Percentiles rank a stretch among this genome's conserved stretches.
Conservation (phyloP, 2,888 invertebrate genomes). For the Chymomyza fuscimana region DNA sequence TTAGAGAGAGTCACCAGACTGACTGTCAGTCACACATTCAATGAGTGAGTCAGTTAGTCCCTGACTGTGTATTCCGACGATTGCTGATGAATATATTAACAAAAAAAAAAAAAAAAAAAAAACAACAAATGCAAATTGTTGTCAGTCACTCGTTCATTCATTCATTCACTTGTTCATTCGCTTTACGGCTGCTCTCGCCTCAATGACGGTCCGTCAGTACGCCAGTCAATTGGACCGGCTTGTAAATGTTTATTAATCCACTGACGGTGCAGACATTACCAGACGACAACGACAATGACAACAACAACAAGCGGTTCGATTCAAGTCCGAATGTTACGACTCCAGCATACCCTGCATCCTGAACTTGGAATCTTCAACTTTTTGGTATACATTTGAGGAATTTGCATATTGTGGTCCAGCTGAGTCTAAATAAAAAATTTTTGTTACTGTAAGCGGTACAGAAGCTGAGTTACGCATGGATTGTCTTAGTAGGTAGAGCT, state of each 20-base stretch:
- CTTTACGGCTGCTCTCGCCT: neutral
- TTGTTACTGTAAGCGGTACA: too few relatives aligned
- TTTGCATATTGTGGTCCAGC: too few relatives aligned
- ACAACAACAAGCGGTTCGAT: too few relatives aligned
- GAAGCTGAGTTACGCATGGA: too few relatives aligned
- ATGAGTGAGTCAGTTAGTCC: neutral
- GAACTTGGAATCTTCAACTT: too few relatives aligned
- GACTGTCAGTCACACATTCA: neutral
- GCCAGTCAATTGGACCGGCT: conserved; percentile 36
- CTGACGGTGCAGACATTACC: conserved; percentile 4
- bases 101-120: conserved; percentile 51
- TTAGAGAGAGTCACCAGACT: neutral
- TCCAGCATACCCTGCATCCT: too few relatives aligned
- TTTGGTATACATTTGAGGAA: too few relatives aligned
- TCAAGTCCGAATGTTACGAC: too few relatives aligned
- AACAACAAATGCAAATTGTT: conserved; percentile 70
- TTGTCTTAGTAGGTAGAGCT: too few relatives aligned
- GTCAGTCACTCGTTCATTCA: conserved; percentile 44
- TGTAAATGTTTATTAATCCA: conserved; percentile 56
- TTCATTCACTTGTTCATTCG: neutral
- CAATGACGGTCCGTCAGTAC: neutral
- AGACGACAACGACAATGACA: conserved; percentile 18
- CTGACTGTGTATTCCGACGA: conserved; percentile 3
- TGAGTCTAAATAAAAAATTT: too few relatives aligned
- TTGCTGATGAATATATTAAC: conserved; percentile 23